These are phyloP conservation scores for Harpalus rufipes DNA, from an alignment of 2,888 invertebrate species.

Conservation along the genomic window DNA sequence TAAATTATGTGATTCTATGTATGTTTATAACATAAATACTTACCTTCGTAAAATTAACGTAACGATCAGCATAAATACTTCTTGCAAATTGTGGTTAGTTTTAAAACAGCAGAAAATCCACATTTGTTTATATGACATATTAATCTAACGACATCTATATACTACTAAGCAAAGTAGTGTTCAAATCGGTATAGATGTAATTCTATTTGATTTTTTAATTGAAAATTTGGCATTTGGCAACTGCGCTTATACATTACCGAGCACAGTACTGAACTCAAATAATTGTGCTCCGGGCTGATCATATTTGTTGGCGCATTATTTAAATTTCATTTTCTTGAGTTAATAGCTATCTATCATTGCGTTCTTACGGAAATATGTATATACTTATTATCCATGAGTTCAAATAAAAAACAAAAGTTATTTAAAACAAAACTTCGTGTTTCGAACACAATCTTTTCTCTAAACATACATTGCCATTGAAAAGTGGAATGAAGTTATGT, in stretches of 20 bases:
- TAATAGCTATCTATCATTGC: not conserved
- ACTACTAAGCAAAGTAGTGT: not conserved
- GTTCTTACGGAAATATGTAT: not conserved
- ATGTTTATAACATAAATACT: not conserved
- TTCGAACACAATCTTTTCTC: not conserved
- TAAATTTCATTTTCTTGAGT: not conserved
- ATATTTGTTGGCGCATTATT: not conserved
- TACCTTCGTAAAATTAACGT: not conserved
- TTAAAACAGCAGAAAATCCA: not conserved
- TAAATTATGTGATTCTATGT: not conserved
- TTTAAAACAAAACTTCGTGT: not conserved
- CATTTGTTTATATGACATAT: not conserved
- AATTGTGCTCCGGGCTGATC: not conserved
- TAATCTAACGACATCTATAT: not conserved
- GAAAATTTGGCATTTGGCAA: not conserved
- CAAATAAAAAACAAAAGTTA: not conserved
- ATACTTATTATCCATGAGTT: not conserved
- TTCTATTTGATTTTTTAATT: not conserved
- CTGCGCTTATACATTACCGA: not conserved
- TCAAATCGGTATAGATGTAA: not conserved
- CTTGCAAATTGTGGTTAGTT: not conserved
- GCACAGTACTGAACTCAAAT: not conserved
- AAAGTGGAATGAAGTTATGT: not conserved
- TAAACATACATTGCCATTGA: not conserved
- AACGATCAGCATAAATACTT: not conserved